These are phyloP conservation scores for Brachypteracias leptosomus DNA, from an alignment of 2,113 vertebrate species.

Conservation along the genomic window DNA sequence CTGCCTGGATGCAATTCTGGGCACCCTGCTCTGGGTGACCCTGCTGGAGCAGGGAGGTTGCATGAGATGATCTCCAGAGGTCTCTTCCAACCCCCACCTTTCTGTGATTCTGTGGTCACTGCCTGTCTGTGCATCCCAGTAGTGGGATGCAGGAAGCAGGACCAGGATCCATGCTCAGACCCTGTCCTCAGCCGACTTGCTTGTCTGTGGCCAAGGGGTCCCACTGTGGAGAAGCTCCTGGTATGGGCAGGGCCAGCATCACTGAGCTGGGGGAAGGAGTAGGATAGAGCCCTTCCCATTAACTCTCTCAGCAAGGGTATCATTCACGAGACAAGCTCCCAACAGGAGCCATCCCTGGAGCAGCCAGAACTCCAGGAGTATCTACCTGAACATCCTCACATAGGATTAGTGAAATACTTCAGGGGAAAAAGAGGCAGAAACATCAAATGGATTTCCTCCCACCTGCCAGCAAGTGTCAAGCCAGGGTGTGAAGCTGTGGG, in stretches of 20 bases:
- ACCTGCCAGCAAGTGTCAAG: not conserved
- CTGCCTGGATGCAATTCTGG: not conserved
- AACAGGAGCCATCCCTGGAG: not conserved
- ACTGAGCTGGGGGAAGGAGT: not conserved
- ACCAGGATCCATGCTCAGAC: fast-evolving
- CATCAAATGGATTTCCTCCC: not conserved
- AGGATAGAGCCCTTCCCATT: not conserved
- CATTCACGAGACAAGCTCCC: not conserved
- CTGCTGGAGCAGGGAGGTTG: not conserved
- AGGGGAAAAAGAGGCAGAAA: not conserved
- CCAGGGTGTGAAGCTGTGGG: not conserved
- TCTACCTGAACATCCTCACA: not conserved
- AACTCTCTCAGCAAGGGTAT: not conserved
- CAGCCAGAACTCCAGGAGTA: not conserved
- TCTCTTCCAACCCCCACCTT: not conserved
- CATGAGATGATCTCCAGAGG: not conserved
- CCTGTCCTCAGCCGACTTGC: not conserved
- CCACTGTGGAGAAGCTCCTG: not conserved
- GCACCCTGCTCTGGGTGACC: not conserved
- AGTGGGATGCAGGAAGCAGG: not conserved
- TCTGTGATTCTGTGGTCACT: not conserved
- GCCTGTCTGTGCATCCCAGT: not conserved
- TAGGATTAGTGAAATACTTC: not conserved
- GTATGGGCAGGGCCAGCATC: not conserved
- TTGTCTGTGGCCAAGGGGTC: not conserved